Conservation (phyloP, 2,113 vertebrate genomes). For the Mormyrus lacerda region DNA sequence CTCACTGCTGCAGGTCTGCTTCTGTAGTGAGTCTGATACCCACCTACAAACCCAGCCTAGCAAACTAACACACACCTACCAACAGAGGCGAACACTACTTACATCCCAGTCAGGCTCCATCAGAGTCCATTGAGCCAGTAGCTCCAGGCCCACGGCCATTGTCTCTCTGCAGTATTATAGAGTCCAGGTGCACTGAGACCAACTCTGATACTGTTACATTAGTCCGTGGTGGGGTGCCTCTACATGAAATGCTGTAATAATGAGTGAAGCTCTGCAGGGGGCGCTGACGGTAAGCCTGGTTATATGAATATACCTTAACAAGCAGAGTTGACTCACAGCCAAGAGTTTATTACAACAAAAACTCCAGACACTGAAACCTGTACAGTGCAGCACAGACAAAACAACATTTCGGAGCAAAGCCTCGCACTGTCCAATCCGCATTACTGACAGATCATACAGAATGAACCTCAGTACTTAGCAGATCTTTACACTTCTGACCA, state of each 20-base stretch:
- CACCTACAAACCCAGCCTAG: neutral
- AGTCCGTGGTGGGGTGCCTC: too few relatives aligned
- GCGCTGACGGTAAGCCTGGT: neutral
- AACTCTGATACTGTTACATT: neutral
- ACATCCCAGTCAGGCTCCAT: neutral
- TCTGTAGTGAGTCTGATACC: neutral
- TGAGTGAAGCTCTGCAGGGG: neutral
- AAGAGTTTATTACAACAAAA: neutral
- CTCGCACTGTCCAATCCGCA: neutral
- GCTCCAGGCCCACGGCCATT: neutral
- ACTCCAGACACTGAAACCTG: neutral
- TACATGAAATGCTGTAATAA: neutral
- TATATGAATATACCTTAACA: neutral
- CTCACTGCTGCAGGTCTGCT: neutral
- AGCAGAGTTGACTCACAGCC: neutral
- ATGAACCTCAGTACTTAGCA: neutral
- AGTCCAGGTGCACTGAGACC: neutral
- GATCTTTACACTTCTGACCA: neutral
- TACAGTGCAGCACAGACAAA: neutral
- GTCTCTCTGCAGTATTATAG: neutral
- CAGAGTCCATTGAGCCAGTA: neutral
- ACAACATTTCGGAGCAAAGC: neutral
- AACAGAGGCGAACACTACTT: neutral
- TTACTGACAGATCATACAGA: neutral
- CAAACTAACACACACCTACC: neutral